These are phyloP conservation scores for Myxocyprinus asiaticus DNA, from an alignment of 2,113 vertebrate genomes.

Conservation along the genomic window DNA sequence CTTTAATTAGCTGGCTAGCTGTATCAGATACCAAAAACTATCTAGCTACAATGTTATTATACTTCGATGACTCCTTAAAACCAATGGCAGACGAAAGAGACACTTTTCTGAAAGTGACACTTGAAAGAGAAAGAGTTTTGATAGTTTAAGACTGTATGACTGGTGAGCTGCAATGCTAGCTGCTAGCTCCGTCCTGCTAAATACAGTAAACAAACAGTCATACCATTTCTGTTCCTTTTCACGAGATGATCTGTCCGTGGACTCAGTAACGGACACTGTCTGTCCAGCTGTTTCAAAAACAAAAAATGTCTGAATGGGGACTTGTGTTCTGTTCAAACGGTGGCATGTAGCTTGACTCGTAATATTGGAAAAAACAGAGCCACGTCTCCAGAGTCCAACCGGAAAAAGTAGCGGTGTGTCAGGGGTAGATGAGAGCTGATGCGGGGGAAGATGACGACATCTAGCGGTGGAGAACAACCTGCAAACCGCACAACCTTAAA, in stretches of 20 bases:
- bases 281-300: neutral
- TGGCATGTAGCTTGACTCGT: neutral
- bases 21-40: neutral
- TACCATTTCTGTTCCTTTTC: constrained; percentile 49
- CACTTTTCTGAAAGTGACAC: neutral
- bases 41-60: neutral
- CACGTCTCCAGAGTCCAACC: constrained; percentile 54
- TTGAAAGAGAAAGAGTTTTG: neutral
- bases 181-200: constrained; percentile 10
- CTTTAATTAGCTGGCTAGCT: neutral
- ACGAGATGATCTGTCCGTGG: neutral
- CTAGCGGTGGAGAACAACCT: neutral
- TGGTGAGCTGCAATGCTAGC: constrained; percentile 7
- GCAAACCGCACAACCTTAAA: too few relatives aligned
- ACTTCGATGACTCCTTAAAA: neutral
- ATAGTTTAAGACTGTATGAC: constrained; percentile 1
- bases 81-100: neutral
- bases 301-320: neutral
- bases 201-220: neutral
- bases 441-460: constrained; percentile 1
- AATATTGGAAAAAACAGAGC: constrained; percentile 34
- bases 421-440: neutral
- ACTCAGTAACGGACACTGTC: constrained; percentile 6
- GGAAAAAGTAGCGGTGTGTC: constrained; percentile 45
- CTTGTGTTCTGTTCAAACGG: constrained; percentile 4